Conservation (phyloP, 2,113 vertebrate species). For the Ailuropoda melanoleuca region DNA sequence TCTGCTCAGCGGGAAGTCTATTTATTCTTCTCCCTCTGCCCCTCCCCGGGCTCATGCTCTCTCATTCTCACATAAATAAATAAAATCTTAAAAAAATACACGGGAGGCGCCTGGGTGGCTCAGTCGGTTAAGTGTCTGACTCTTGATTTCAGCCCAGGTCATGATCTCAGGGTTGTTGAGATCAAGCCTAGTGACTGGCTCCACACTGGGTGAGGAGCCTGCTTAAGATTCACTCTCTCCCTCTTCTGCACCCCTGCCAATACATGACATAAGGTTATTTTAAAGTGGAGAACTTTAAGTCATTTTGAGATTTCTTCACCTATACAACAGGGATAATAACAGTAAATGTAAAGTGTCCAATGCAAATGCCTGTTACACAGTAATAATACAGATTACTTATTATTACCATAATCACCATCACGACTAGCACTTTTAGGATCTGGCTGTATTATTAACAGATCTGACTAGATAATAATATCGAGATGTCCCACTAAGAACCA, state of each 20-base stretch:
- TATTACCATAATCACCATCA: neutral
- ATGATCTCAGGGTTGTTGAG: neutral
- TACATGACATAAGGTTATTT: neutral
- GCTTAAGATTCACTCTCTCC: neutral
- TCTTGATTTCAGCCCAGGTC: neutral
- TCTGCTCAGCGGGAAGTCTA: neutral
- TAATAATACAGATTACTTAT: neutral
- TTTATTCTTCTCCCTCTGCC: neutral
- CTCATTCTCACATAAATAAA: neutral
- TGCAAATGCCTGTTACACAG: neutral
- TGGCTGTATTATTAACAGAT: neutral
- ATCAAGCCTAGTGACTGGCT: neutral
- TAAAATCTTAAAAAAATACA: neutral
- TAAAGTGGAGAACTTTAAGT: neutral
- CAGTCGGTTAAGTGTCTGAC: neutral
- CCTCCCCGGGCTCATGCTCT: neutral
- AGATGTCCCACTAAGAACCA: neutral
- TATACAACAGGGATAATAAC: neutral
- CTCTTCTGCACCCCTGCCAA: neutral
- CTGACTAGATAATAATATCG: constrained; percentile 10
- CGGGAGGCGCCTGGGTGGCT: neutral
- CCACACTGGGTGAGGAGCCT: neutral
- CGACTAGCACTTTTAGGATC: constrained; percentile 8
- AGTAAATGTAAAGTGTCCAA: neutral
- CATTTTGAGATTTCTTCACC: constrained; percentile 31